These are phyloP conservation scores for Pheosia tremula DNA, from an alignment of 2,888 invertebrate genomes.

Conservation along the genomic window DNA sequence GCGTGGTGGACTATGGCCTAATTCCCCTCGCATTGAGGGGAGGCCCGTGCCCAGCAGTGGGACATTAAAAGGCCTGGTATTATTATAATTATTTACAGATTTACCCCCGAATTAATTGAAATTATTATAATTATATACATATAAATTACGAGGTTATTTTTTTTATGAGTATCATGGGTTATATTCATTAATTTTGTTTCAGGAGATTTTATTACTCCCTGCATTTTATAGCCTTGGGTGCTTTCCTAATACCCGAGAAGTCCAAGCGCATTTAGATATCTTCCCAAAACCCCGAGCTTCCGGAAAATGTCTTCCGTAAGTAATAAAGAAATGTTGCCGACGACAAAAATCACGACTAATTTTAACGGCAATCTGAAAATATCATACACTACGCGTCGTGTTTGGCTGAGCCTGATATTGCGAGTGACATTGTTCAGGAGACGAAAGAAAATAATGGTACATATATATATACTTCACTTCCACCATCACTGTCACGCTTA, in stretches of 20 bases:
- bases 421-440: not conserved
- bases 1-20: too few relatives aligned
- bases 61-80: too few relatives aligned
- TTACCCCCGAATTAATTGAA: too few relatives aligned
- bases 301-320: slow-evolving; percentile 46
- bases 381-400: slow-evolving; percentile 35
- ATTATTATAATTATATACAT: too few relatives aligned
- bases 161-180: slow-evolving; percentile 3
- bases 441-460: too few relatives aligned
- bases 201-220: slow-evolving; percentile 84
- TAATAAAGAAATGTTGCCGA: slow-evolving; percentile 30
- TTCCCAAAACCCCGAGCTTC: slow-evolving; percentile 40
- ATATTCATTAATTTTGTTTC: slow-evolving; percentile 45
- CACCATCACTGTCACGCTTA: not conserved
- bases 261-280: slow-evolving; percentile 30
- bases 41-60: too few relatives aligned
- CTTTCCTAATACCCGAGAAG: slow-evolving; percentile 68
- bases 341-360: slow-evolving; percentile 47
- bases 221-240: slow-evolving; percentile 77
- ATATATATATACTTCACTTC: too few relatives aligned
- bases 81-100: too few relatives aligned
- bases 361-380: slow-evolving; percentile 66
- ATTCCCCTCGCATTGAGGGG: too few relatives aligned
- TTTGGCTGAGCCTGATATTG: not conserved
- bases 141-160: too few relatives aligned